These are phyloP conservation scores for Camptogramma bilineatum DNA, from an alignment of 2,888 invertebrate species.

Conservation along the genomic window DNA sequence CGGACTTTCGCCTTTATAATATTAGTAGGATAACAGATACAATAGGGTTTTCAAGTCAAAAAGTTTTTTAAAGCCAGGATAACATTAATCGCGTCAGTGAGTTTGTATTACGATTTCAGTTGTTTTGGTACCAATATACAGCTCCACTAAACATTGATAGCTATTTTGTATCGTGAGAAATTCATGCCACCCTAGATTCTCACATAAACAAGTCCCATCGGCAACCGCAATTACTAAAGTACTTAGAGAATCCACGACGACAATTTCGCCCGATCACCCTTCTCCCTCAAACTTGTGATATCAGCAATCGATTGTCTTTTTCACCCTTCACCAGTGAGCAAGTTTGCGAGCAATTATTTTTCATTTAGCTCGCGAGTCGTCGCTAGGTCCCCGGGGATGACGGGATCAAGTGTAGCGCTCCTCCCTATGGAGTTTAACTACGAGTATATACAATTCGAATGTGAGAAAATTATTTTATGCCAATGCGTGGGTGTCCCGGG, in stretches of 20 bases:
- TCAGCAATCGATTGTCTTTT: conserved; percentile 46
- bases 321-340: conserved; percentile 49
- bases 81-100: too few species aligned
- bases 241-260: conserved; percentile 29
- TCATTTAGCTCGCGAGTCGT: conserved; percentile 76
- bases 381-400: conserved; percentile 67
- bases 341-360: conserved; percentile 75
- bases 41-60: too few species aligned
- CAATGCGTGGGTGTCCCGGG: conserved; percentile 60
- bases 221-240: conserved; percentile 52
- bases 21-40: too few species aligned
- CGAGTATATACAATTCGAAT: conserved; percentile 65
- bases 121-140: too few species aligned
- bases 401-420: conserved; percentile 70
- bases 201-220: conserved; percentile 68
- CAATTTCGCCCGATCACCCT: conserved; percentile 39
- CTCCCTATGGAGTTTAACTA: conserved; percentile 60
- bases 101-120: too few species aligned
- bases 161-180: conserved; percentile 56
- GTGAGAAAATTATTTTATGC: conserved; percentile 70
- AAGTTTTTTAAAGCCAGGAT: too few species aligned
- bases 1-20: too few species aligned
- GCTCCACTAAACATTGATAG: neutral
- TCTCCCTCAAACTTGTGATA: conserved; percentile 34
- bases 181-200: conserved; percentile 51